Evolutionary conservation across 64 coral and sea anemone genomes (phyloP).

Genomic region (Astreopora myriophthalma): DNA sequence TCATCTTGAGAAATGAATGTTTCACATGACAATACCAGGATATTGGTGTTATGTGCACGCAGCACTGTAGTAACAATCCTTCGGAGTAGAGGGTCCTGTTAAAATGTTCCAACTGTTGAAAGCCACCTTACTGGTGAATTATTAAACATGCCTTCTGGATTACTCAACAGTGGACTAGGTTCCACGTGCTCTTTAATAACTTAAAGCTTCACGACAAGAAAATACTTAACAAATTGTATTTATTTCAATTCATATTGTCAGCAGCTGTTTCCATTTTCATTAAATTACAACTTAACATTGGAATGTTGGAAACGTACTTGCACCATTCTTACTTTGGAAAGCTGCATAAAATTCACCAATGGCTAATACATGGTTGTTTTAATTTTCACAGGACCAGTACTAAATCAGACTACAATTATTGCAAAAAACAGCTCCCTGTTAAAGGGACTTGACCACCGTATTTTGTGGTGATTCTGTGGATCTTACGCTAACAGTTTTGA

Average conservation of each 20-base stretch:
- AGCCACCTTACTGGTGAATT: too few species aligned
- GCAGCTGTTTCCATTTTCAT: slow-evolving; percentile 22
- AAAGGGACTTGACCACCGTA: neutral
- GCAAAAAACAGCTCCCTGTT: neutral
- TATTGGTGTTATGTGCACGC: too few species aligned
- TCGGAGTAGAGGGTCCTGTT: too few species aligned
- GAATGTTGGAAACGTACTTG: neutral
- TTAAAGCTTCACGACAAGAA: neutral
- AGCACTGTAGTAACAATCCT: too few species aligned
- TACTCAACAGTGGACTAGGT: too few species aligned
- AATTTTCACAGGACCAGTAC: neutral
- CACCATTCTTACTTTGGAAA: slow-evolving; percentile 34
- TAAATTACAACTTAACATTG: slow-evolving; percentile 26
- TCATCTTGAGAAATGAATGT: too few species aligned
- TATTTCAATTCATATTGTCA: neutral
- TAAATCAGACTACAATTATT: neutral
- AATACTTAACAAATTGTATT: slow-evolving; percentile 11
- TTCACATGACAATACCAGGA: too few species aligned
- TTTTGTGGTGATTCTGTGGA: too few species aligned
- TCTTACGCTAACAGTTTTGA: too few species aligned
- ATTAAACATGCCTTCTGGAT: too few species aligned
- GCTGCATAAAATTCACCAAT: neutral
- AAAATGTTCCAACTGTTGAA: too few species aligned
- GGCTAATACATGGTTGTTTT: neutral
- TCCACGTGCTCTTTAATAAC: neutral